Evolutionary conservation across 2,113 vertebrate species (phyloP).

Genomic region (Tetrax tetrax): DNA sequence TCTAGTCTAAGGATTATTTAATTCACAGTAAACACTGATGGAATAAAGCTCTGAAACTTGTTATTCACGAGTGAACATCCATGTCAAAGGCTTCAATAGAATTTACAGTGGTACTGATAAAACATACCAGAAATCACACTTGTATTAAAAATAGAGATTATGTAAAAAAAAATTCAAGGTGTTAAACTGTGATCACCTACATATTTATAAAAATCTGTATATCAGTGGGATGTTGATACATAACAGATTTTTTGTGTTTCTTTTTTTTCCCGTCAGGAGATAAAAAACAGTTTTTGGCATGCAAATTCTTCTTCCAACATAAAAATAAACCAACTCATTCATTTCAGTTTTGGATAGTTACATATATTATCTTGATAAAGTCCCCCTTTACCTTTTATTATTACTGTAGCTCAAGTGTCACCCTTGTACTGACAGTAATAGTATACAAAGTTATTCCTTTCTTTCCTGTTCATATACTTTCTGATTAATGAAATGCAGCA

Average conservation of each 20-base stretch:
- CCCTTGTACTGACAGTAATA: not conserved
- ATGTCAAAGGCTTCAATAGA: not conserved
- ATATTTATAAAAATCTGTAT: not conserved
- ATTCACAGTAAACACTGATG: not conserved
- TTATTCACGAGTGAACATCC: not conserved
- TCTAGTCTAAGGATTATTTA: not conserved
- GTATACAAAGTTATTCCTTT: not conserved
- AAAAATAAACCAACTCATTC: not conserved
- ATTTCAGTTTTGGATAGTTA: not conserved
- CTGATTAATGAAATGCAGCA: conserved; percentile 7
- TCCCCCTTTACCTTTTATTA: not conserved
- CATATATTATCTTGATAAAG: not conserved
- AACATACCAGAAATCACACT: not conserved
- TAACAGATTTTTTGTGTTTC: not conserved
- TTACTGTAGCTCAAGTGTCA: not conserved
- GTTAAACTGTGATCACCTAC: not conserved
- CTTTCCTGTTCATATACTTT: not conserved
- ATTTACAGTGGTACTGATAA: not conserved
- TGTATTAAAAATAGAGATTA: not conserved
- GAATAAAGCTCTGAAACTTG: not conserved
- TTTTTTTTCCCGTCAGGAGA: not conserved
- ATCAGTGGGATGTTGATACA: not conserved
- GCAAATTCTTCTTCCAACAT: not conserved
- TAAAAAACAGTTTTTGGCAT: not conserved
- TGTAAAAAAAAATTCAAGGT: not conserved